A percentile compares a stretch with the other conserved stretches of the same genome.
These are phyloP conservation scores for Cantharis rufa DNA, from an alignment of 2,888 invertebrate species.

Conservation along the genomic window DNA sequence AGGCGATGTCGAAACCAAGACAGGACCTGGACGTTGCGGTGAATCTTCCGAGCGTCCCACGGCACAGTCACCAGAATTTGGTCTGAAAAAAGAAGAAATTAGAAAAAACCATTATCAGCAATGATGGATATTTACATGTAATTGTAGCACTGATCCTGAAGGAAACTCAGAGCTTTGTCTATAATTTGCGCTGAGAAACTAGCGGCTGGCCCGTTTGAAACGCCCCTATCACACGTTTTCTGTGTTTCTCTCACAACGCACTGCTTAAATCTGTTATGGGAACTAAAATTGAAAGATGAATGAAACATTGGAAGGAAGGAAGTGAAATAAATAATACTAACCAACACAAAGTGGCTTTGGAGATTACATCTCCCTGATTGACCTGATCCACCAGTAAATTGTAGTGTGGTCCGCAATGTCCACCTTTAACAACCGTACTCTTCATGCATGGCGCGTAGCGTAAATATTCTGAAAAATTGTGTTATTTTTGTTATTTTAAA, in stretches of 20 bases:
- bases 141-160: slow-evolving; percentile 63
- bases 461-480: slow-evolving; percentile 59
- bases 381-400: slow-evolving; percentile 62
- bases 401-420: slow-evolving; percentile 63
- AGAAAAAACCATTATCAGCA: background rate
- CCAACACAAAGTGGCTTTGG: slow-evolving; percentile 63
- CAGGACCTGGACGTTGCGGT: slow-evolving; percentile 40
- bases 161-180: slow-evolving; percentile 63
- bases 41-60: slow-evolving; percentile 37
- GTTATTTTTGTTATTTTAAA: background rate
- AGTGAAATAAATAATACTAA: slow-evolving; percentile 42
- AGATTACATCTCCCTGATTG: slow-evolving; percentile 58
- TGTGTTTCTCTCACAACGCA: slow-evolving; percentile 62
- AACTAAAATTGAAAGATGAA: slow-evolving; percentile 48
- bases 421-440: slow-evolving; percentile 60
- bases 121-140: slow-evolving; percentile 58
- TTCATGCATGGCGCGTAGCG: slow-evolving; percentile 65
- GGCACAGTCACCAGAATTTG: slow-evolving; percentile 59
- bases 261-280: slow-evolving; percentile 63
- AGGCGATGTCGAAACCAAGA: slow-evolving; percentile 46
- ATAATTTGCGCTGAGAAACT: slow-evolving; percentile 61
- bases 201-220: slow-evolving; percentile 57
- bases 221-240: slow-evolving; percentile 58
- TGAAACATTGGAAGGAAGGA: too few relatives aligned
- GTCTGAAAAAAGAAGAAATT: slow-evolving; percentile 46